Conservation (phyloP, 2,888 invertebrate species). For the Eupithecia subumbrata region DNA sequence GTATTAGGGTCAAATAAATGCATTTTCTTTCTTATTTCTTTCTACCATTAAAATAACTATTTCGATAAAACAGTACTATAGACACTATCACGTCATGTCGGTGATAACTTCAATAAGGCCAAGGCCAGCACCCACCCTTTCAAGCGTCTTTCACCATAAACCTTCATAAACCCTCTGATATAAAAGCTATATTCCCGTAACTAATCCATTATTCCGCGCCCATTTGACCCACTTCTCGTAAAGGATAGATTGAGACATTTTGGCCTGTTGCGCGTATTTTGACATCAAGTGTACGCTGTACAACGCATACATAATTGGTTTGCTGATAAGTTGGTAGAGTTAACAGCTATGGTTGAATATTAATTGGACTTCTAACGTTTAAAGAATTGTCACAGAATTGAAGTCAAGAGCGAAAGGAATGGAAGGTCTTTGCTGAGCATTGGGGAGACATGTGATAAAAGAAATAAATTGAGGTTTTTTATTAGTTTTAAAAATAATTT, state of each 20-base stretch:
- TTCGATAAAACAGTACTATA: not conserved
- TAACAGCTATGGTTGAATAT: slow-evolving; percentile 28
- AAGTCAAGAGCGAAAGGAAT: not conserved
- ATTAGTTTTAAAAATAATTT: no score
- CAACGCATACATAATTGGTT: slow-evolving; percentile 55
- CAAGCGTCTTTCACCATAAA: slow-evolving; percentile 7
- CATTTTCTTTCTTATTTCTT: no score
- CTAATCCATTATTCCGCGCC: slow-evolving; percentile 46
- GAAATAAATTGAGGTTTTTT: no score
- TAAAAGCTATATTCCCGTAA: slow-evolving; percentile 26
- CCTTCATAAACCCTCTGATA: slow-evolving; percentile 11
- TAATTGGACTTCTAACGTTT: not conserved
- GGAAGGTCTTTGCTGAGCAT: not conserved
- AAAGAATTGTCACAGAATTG: not conserved
- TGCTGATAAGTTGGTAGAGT: slow-evolving; percentile 37
- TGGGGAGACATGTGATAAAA: no score
- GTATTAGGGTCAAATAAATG: no score
- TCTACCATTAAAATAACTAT: not conserved
- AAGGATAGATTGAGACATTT: slow-evolving; percentile 62
- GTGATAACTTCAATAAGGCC: slow-evolving; percentile 3
- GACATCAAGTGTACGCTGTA: slow-evolving; percentile 37
- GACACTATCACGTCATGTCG: not conserved
- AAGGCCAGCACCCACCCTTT: slow-evolving; percentile 7
- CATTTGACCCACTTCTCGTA: slow-evolving; percentile 51
- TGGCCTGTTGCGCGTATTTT: slow-evolving; percentile 57